Conservation (phyloP, 1,140 invertebrate species). For the Parapsyche elsis region DNA sequence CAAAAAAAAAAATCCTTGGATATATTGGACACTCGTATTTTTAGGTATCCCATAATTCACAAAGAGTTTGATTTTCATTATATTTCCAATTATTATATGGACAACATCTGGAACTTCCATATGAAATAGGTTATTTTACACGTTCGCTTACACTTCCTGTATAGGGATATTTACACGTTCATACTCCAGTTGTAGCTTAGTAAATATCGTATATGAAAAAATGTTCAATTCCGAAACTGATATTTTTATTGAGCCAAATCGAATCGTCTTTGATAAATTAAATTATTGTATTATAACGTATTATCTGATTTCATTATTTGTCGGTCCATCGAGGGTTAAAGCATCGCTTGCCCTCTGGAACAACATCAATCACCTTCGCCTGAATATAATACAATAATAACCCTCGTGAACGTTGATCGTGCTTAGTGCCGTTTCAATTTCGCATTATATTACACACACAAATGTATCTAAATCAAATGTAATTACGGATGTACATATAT, state of each 20-base stretch:
- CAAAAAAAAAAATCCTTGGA: too few species aligned
- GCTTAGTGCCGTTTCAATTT: conserved; percentile 17
- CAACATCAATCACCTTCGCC: conserved; percentile 22
- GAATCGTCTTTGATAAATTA: neutral
- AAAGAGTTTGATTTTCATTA: too few species aligned
- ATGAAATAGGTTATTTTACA: too few species aligned
- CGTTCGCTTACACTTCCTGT: too few species aligned
- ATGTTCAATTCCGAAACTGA: too few species aligned
- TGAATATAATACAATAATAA: conserved; percentile 9
- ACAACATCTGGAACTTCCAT: too few species aligned
- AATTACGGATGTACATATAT: neutral
- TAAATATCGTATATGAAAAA: too few species aligned
- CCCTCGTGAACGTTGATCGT: conserved; percentile 8
- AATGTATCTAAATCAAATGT: neutral
- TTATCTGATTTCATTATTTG: conserved; percentile 23
- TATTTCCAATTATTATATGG: too few species aligned
- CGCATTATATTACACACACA: neutral
- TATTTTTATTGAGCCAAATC: neutral
- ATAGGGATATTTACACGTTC: too few species aligned
- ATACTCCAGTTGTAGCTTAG: too few species aligned
- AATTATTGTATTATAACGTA: conserved; percentile 11
- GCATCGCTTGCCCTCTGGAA: neutral
- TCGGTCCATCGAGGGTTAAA: neutral
- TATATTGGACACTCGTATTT: too few species aligned
- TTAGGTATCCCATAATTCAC: too few species aligned